Conservation (phyloP, 2,888 invertebrate genomes). For the Drosophila tripunctata region DNA sequence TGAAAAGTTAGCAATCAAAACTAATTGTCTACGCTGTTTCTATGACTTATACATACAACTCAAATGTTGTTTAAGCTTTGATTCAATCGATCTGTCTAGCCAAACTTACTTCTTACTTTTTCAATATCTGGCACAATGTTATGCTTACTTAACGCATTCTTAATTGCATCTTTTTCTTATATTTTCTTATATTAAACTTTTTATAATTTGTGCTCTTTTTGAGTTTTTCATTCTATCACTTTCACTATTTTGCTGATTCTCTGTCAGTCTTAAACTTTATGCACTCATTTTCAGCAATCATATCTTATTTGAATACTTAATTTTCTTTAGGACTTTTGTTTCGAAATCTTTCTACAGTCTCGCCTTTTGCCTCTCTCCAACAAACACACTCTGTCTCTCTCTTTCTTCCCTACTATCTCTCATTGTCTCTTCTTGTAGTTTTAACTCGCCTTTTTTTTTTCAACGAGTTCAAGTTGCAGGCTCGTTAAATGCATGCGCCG, state of each 20-base stretch:
- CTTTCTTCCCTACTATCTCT: neutral
- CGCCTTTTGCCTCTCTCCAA: too few species aligned
- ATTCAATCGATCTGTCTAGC: too few species aligned
- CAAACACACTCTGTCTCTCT: neutral
- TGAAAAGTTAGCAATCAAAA: neutral
- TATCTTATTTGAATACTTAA: neutral
- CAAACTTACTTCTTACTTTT: neutral
- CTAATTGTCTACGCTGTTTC: too few species aligned
- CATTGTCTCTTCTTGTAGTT: neutral
- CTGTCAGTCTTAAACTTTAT: neutral
- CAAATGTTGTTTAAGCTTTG: too few species aligned
- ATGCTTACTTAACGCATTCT: neutral
- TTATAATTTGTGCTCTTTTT: neutral
- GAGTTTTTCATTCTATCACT: neutral
- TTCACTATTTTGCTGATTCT: neutral
- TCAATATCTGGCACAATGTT: neutral
- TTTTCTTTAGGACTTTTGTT: constrained; percentile 3
- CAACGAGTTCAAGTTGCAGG: constrained; percentile 16
- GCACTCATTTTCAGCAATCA: neutral
- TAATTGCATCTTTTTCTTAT: neutral
- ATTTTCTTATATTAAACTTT: neutral
- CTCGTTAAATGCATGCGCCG: constrained; percentile 64
- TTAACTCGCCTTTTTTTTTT: constrained; percentile 1
- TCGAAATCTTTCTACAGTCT: neutral
- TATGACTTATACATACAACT: too few species aligned